phyloP scores from a whole-genome alignment of 2,113 vertebrate species.

The Baryphthengus martii region DNA sequence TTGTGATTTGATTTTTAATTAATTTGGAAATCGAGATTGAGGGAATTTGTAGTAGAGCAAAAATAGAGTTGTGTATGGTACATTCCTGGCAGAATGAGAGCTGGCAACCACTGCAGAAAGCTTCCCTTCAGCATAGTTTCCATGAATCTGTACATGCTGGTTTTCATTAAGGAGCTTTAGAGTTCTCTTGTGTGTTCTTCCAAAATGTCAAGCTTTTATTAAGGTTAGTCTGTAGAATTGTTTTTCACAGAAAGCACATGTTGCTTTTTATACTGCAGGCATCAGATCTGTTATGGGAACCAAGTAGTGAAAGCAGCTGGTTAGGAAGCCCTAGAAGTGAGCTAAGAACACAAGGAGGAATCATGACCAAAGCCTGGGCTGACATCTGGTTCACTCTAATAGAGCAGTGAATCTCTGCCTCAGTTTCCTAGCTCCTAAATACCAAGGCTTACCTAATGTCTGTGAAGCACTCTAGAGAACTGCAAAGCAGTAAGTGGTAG shows the following conservation, averaged over 20 bases:
- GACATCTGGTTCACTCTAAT: not conserved
- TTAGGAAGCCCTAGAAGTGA: not conserved
- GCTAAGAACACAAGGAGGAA: not conserved
- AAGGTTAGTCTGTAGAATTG: conserved; percentile 4
- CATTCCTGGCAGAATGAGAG: not conserved
- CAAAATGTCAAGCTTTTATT: conserved; percentile 23
- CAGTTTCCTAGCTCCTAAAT: not conserved
- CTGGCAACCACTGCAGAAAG: conserved; percentile 7
- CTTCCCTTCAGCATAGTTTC: conserved; percentile 59
- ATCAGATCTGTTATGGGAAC: not conserved
- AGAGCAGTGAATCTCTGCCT: not conserved
- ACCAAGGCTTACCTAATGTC: not conserved
- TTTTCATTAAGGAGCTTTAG: conserved; percentile 62
- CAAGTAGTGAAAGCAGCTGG: not conserved
- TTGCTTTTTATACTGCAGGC: not conserved
- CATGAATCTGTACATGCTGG: conserved; percentile 32
- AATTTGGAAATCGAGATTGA: not conserved
- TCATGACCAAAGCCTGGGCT: not conserved
- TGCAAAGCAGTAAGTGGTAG: not conserved
- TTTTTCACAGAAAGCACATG: not conserved
- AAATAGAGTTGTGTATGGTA: not conserved
- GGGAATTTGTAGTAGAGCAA: not conserved
- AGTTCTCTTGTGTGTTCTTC: conserved; percentile 40
- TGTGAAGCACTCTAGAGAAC: not conserved
- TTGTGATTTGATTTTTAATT: not conserved